Base-by-base conservation (phyloP, 2,888 invertebrate species). In the Tuta absoluta region DNA sequence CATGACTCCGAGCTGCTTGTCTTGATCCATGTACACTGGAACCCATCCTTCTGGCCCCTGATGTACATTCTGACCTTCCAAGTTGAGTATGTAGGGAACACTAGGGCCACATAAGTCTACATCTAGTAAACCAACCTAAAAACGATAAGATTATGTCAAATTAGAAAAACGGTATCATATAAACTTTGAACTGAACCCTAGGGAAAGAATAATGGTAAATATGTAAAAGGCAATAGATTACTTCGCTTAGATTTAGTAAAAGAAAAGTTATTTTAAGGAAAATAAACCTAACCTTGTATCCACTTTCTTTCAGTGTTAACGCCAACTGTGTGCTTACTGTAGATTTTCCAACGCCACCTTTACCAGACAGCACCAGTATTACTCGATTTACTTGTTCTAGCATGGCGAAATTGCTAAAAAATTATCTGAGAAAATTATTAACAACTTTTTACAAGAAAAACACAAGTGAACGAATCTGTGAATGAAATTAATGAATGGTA, bases 301-400 rank as follows among this genome's bases (percentile, higher is more conserved):
- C 95, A 77, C 92, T 92, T 89, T 96, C 94, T 83, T 95, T 95
- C 12, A 99, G 90, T 21, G 97, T 95, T 73, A 98, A 90, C 0
- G 99, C 98, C 67, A 99, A 84, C 82, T 98, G 98, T 1, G 97
- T 96, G 82, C 98, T 97, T 12, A 99, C 95, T 66, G 99, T 99
- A 21, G 98, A 99, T 92, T 99, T 99, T 14, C 99, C 99, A 28
- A 99, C 99, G 49, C 99, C 99, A 24, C 99, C 99, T 93, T 99
- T 99, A 1, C 99, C 99, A 0, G 99, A 99, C 62, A 99, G 92
- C n/a, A 99, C 95, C 72, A 99, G 92, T 76, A 99, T 94, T 51
- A 97, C 93, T 81, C 96, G 95, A 85, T 97, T 97, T 7, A 97
- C 96, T 69, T 93, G 93, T 62, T 96, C 95, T 73, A 97, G 88